phyloP scores from a whole-genome alignment of 2,797 vertebrate species.

The Masticophis lateralis region DNA sequence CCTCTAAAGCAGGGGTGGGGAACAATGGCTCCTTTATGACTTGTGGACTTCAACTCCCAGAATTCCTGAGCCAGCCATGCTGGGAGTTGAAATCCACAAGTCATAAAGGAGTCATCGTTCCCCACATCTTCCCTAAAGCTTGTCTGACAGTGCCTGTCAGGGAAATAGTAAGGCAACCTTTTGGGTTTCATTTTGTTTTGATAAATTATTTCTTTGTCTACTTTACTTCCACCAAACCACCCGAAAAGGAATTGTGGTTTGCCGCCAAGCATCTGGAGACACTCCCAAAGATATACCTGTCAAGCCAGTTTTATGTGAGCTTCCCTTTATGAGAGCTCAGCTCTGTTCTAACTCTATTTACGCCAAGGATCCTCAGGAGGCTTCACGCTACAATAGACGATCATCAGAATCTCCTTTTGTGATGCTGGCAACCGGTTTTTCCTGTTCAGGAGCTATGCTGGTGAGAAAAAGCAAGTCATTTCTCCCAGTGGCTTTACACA shows the following conservation, averaged over 20 bases:
- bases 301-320: background rate
- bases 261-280: background rate
- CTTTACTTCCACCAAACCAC: background rate
- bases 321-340: background rate
- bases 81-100: background rate
- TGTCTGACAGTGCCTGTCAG: background rate
- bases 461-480: background rate
- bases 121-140: background rate
- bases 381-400: background rate
- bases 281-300: background rate
- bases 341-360: background rate
- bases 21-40: background rate
- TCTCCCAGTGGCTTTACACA: background rate
- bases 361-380: background rate
- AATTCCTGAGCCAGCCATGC: background rate
- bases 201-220: background rate
- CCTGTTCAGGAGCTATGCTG: background rate
- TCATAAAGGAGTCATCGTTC: background rate
- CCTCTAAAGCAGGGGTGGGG: background rate
- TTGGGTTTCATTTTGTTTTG: background rate
- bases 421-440: background rate
- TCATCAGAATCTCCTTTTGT: background rate
- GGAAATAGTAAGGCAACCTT: background rate
- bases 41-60: background rate
- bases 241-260: background rate